Conservation (phyloP, 2,888 invertebrate genomes). For the Ischnura elegans region DNA sequence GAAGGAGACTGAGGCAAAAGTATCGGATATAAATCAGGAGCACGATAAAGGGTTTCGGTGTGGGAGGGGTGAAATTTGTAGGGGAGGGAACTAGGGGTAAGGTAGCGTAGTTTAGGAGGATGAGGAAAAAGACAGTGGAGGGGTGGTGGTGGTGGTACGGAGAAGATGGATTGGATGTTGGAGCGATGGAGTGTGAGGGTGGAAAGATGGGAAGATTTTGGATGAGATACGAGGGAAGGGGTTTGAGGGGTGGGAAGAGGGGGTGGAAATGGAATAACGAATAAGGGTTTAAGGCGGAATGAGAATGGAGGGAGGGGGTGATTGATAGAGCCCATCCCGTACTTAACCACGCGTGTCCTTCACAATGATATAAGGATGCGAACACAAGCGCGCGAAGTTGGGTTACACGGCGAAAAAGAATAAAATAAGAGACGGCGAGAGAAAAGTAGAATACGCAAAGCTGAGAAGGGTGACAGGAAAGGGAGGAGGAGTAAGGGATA, state of each 20-base stretch:
- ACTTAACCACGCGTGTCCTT: slow-evolving; percentile 25
- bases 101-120: not conserved
- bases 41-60: slow-evolving; percentile 16
- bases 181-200: not conserved
- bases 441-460: not conserved
- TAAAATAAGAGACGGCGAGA: no score
- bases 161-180: slow-evolving; percentile 22
- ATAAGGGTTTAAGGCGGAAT: not conserved
- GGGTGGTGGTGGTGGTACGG: not conserved
- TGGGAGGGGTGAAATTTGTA: not conserved
- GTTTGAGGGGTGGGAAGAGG: not conserved
- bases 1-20: slow-evolving; percentile 30
- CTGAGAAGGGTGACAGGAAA: not conserved
- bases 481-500: no score
- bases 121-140: not conserved
- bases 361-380: slow-evolving; percentile 3
- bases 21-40: slow-evolving; percentile 23
- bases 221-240: not conserved
- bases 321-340: slow-evolving; percentile 10
- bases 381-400: not conserved
- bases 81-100: no score
- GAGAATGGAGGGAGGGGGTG: not conserved
- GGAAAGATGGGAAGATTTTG: not conserved
- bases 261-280: not conserved
- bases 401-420: not conserved